Base-by-base conservation (phyloP, 2,797 vertebrate genomes). In the Pelochelys cantorii region DNA sequence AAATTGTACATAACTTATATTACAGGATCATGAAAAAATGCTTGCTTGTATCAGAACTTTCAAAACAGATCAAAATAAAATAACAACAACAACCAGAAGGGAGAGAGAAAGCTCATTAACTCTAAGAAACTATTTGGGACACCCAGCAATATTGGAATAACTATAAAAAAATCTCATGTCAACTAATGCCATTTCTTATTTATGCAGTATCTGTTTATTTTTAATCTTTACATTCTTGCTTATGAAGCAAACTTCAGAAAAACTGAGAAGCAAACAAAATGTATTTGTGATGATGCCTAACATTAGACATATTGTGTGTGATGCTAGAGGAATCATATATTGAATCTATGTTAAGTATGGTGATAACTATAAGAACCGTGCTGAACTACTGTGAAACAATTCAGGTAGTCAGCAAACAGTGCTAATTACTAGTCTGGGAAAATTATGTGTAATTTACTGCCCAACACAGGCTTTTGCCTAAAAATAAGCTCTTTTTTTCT, bases 361-460 rank as follows among this genome's bases (percentile, higher is more conserved):
- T 97, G 97, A 95, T 97, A 97, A 97, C 92, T 29, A 87, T 81
- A 83, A 87, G 88, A 86, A 79, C 90, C 91, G 87, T 85, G 95
- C 93, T 90, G 94, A 97, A 97, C 93, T 94, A 90, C 92, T 87
- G 90, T 93, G 93, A 97, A 94, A 97, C 95, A 95, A 96, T 97
- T 97, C 95, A 93, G 93, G 92, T 93, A 97, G 94, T 97, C 95
- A 96, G 95, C 95, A 95, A 97, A 97, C 85, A 97, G 95, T 94
- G 96, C 86, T 96, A 96, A 96, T 96, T 96, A 87, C 91, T 97
- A 94, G 89, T 94, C 96, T 90, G 94, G 97, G 92, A 96, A 97
- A 92, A 97, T 97, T 92, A 94, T 96, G 90, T 93, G 91, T 97
- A 97, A 97, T 97, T 97, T 97, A 96, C 90, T 97, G 92, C 88